A percentile compares a stretch with the other conserved stretches of the same genome.
Conservation (phyloP, 1,140 invertebrate species). For the Drosophila orena region DNA sequence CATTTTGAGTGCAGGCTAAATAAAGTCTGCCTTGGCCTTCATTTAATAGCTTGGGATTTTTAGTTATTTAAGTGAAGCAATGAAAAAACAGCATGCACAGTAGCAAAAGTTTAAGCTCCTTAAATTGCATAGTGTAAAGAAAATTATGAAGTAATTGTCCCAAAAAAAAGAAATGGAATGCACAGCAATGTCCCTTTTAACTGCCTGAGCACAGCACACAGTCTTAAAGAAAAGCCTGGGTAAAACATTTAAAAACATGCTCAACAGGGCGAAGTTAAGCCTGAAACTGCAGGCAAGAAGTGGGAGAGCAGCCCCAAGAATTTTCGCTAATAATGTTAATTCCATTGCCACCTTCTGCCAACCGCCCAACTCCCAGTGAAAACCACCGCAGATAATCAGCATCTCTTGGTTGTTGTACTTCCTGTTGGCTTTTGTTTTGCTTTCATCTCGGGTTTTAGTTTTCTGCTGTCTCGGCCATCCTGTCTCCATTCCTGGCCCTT, state of each 20-base stretch:
- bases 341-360: slow-evolving; percentile 69
- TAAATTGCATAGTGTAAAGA: no score
- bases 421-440: slow-evolving; percentile 65
- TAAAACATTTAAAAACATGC: slow-evolving; percentile 65
- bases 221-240: slow-evolving; percentile 22
- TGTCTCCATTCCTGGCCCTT: slow-evolving; percentile 34
- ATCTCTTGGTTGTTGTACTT: slow-evolving; percentile 29
- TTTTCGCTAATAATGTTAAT: slow-evolving; percentile 83
- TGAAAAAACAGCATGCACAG: no score
- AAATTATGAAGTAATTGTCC: neutral
- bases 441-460: slow-evolving; percentile 80
- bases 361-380: neutral
- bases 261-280: slow-evolving; percentile 65
- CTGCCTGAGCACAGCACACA: neutral
- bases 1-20: neutral
- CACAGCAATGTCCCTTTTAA: neutral
- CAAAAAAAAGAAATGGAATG: neutral
- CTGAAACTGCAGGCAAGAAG: slow-evolving; percentile 29
- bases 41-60: no score
- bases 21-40: neutral
- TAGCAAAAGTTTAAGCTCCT: no score
- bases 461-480: slow-evolving; percentile 56
- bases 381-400: slow-evolving; percentile 71
- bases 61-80: no score
- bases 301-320: slow-evolving; percentile 38